phyloP scores from a whole-genome alignment of 2,888 invertebrate species.

The Ennomos erosarius region DNA sequence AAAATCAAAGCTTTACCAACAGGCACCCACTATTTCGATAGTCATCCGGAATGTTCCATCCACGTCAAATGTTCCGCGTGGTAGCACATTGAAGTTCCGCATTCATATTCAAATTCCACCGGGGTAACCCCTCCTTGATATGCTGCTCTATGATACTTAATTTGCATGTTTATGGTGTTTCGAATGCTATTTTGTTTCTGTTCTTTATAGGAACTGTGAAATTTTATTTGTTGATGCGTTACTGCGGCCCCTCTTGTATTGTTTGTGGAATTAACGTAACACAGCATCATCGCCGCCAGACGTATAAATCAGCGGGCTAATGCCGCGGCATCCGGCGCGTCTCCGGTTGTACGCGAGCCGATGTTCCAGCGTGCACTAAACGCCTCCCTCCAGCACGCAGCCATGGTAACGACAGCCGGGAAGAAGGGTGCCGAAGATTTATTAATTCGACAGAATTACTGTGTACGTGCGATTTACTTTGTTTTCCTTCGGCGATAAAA shows the following conservation, averaged over 20 bases:
- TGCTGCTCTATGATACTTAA: conserved; percentile 51
- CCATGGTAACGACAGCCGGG: conserved; percentile 59
- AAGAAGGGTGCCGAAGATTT: conserved; percentile 70
- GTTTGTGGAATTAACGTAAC: conserved; percentile 72
- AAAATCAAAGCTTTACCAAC: conserved; percentile 29
- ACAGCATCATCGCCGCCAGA: conserved; percentile 71
- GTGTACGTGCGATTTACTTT: conserved; percentile 41
- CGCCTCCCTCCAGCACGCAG: conserved; percentile 26
- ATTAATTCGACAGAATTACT: conserved; percentile 71
- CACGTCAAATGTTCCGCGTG: conserved; percentile 28
- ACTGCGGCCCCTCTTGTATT: conserved; percentile 62
- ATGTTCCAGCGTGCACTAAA: conserved; percentile 52
- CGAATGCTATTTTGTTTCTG: conserved; percentile 50
- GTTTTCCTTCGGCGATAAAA: conserved; percentile 27
- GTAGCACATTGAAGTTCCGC: conserved; percentile 38
- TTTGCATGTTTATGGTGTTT: conserved; percentile 66
- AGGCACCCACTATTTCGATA: conserved; percentile 31
- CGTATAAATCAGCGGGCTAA: conserved; percentile 81
- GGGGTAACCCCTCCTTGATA: conserved; percentile 58
- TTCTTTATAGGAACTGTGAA: conserved; percentile 49
- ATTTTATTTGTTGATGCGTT: conserved; percentile 46
- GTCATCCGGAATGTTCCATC: conserved; percentile 24
- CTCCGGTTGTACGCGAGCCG: conserved; percentile 67
- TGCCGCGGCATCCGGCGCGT: conserved; percentile 79
- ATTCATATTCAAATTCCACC: conserved; percentile 63